Base-by-base conservation (phyloP, 2,888 invertebrate genomes). In the Ormia ochracea region DNA sequence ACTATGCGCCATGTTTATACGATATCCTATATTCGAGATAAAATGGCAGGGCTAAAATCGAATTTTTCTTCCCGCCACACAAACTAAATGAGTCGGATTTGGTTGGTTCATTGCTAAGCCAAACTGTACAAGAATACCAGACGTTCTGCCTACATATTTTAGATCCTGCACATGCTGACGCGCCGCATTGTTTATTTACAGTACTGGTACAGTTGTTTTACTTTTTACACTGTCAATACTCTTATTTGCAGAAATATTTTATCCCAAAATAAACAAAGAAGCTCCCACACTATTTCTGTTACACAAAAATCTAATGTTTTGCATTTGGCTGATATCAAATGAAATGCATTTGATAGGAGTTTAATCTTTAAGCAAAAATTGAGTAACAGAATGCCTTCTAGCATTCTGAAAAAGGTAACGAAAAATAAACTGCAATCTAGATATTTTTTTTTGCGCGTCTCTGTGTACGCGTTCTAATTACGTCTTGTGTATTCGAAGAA, bases 401-500 rank as follows among this genome's bases (percentile, higher is more conserved):
- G 28, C 33, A 43, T 45, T 21, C 14, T 21, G 56, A 36, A 48
- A 19, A 21, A 56, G 23, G 43, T 48, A 41, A 9, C 17, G 31
- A 54, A 38, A 58, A 58, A n/a, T n/a, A 31, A 48, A 19, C 31
- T 21, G 52, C 48, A 33, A 14, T 45, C 17, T 54, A 45, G 56
- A 69, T 58, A 36, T 69, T 58, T 48, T 10, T 19, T 2, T n/a
- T n/a, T n/a, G n/a, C n/a, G n/a, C n/a, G n/a, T n/a, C 14, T 17
- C 31, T 45, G 23, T 61, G 28, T 72, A 43, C 12, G 41, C 69
- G 81, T 81, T 81, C 82, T 77, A 82, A 82, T 81, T 82, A 82
- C 81, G 77, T 81, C 74, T 72, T 56, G 48, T 52, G 54, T 69
- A 76, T 73, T 82, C 76, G 56, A 77, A 81, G 76, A 78, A 74